Percentiles rank a stretch among this genome's conserved stretches.
Evolutionary conservation across 2,113 vertebrate genomes (phyloP).

Genomic region (Rhabdomys dilectus): DNA sequence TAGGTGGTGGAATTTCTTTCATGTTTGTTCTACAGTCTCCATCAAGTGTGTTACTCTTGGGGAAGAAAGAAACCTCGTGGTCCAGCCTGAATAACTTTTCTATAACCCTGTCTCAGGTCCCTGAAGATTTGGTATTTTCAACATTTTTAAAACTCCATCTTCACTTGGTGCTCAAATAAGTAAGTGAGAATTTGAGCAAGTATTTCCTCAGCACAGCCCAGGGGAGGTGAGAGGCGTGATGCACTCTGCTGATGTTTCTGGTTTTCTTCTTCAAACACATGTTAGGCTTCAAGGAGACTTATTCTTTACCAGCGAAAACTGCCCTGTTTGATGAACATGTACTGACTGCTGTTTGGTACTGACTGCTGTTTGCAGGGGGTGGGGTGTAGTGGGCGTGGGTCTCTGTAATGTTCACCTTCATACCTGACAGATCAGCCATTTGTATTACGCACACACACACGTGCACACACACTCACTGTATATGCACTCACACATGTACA

Average conservation of each 20-base stretch:
- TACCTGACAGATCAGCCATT: not conserved
- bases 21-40: not conserved
- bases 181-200: not conserved
- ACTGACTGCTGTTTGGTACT: not conserved
- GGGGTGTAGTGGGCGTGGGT: not conserved
- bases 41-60: not conserved
- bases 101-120: not conserved
- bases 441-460: not conserved
- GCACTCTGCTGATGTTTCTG: not conserved
- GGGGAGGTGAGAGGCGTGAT: not conserved
- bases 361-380: not conserved
- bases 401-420: not conserved
- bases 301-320: not conserved
- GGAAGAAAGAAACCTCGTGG: not conserved
- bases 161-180: not conserved
- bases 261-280: constrained; percentile 44
- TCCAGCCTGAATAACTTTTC: constrained; percentile 12
- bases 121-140: not conserved
- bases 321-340: not conserved
- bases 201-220: not conserved
- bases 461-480: not conserved
- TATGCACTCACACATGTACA: not conserved
- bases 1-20: not conserved
- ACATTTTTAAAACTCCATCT: not conserved
- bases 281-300: constrained; percentile 35